Evolutionary conservation across 2,113 vertebrate genomes (phyloP).

Genomic region (Mesembrinibis cayennensis): DNA sequence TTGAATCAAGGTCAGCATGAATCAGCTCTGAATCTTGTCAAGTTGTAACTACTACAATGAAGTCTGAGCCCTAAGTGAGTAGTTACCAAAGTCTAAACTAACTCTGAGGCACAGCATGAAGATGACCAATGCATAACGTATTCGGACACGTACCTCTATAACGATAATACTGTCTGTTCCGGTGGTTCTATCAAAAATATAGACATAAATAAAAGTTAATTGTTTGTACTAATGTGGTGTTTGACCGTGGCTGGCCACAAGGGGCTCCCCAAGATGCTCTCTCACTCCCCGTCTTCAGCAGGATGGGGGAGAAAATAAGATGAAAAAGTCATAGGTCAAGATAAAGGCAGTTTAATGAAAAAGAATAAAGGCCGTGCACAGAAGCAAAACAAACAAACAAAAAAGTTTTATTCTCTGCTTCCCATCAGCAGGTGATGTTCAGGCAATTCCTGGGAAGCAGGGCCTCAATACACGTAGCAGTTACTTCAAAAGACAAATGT

Average conservation of each 20-base stretch:
- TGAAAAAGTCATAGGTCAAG: fast-evolving
- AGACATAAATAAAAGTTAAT: neutral
- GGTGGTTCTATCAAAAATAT: neutral
- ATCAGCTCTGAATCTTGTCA: no score
- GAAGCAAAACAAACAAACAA: neutral
- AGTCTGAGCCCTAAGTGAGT: neutral
- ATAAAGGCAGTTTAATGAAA: neutral
- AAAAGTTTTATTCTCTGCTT: neutral
- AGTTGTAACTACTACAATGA: neutral
- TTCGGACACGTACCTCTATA: neutral
- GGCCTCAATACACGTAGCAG: neutral
- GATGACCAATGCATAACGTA: neutral
- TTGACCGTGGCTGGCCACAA: neutral
- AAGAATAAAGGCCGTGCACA: neutral
- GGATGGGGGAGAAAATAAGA: neutral
- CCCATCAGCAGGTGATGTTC: neutral
- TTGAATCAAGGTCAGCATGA: neutral
- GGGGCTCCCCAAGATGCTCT: neutral
- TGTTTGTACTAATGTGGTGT: neutral
- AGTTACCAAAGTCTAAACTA: neutral
- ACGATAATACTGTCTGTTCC: neutral
- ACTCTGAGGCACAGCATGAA: neutral
- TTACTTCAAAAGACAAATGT: neutral
- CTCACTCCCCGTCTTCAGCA: neutral
- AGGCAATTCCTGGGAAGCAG: neutral